These are phyloP conservation scores for Aix galericulata DNA, from an alignment of 2,113 vertebrate genomes.

Conservation along the genomic window DNA sequence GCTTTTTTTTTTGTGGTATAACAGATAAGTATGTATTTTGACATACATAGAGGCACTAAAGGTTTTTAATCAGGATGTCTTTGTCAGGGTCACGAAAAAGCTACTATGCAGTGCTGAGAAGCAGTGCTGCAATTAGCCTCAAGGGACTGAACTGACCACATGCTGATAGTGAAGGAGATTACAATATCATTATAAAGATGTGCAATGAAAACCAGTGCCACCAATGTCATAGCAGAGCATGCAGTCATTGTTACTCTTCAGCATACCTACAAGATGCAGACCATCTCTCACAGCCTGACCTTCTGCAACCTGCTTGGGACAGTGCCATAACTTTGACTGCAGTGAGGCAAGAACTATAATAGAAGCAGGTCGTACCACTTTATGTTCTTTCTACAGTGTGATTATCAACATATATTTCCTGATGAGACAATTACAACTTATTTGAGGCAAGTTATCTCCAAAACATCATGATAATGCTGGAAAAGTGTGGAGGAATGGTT, in stretches of 20 bases:
- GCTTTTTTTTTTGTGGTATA: neutral
- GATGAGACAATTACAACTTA: neutral
- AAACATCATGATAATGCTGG: neutral
- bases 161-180: neutral
- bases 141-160: neutral
- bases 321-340: neutral
- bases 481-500: too few relatives aligned
- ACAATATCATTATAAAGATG: neutral
- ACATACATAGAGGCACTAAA: neutral
- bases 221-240: rapidly evolving
- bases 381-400: neutral
- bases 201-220: neutral
- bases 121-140: neutral
- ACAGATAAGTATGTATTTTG: rapidly evolving
- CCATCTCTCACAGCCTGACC: neutral
- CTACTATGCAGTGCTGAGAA: neutral
- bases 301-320: neutral
- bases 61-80: neutral
- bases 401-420: neutral
- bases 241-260: neutral
- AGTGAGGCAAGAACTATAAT: neutral
- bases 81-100: neutral
- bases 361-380: neutral
- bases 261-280: neutral
- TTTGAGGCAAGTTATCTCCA: neutral